A percentile compares a stretch with the other conserved stretches of the same genome.
Evolutionary conservation across 37 sponge, comb jelly and placozoan species (phyloP).

Genomic region (Ephydatia muelleri): DNA sequence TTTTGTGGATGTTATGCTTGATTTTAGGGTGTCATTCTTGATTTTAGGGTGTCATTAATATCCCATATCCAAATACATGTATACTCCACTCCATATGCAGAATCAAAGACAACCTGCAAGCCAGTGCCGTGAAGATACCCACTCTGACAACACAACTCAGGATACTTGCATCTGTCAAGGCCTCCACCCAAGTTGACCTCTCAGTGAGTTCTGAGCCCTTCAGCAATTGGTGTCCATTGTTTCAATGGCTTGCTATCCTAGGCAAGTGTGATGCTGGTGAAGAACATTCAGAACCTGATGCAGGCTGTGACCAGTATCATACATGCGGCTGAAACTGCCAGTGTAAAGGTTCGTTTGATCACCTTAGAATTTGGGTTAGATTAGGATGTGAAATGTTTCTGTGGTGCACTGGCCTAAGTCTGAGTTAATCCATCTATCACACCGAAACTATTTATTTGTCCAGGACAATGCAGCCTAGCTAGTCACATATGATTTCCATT

Average conservation of each 20-base stretch:
- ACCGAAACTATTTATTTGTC: too few species aligned
- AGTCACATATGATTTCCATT: too few species aligned
- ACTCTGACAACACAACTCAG: slow-evolving; percentile 84
- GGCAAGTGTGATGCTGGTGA: slow-evolving; percentile 87
- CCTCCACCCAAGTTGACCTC: slow-evolving; percentile 72
- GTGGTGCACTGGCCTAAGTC: too few species aligned
- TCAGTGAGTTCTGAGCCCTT: slow-evolving; percentile 54
- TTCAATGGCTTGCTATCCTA: slow-evolving; percentile 24
- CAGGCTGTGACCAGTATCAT: slow-evolving; percentile 84
- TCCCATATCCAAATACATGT: neutral
- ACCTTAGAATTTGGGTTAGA: neutral
- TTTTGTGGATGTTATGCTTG: neutral
- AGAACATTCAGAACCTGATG: slow-evolving; percentile 93
- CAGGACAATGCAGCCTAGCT: too few species aligned
- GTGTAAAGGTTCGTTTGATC: slow-evolving; percentile 71
- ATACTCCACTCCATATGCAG: slow-evolving; percentile 11
- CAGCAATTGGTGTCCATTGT: neutral
- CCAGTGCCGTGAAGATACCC: slow-evolving; percentile 89
- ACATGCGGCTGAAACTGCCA: slow-evolving; percentile 86
- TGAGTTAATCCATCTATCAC: neutral
- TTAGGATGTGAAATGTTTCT: too few species aligned
- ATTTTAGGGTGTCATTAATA: neutral
- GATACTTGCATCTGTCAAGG: slow-evolving; percentile 87
- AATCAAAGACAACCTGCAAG: slow-evolving; percentile 61
- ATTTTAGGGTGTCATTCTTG: neutral